These are phyloP conservation scores for Conus ventricosus DNA, from an alignment of 1,140 invertebrate genomes.

Conservation along the genomic window DNA sequence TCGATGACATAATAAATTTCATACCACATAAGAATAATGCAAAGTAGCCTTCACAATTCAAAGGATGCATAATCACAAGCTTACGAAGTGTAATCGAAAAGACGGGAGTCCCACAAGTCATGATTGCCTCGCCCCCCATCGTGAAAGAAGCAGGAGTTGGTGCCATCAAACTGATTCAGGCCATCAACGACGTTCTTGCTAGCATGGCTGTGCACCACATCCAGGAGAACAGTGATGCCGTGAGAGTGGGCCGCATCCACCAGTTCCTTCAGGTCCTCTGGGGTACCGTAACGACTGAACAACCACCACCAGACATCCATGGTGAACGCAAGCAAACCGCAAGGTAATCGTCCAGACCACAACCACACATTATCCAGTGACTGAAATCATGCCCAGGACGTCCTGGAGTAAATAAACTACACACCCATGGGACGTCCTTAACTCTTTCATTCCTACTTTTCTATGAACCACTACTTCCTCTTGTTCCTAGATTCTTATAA, in stretches of 20 bases:
- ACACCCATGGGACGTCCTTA: too few relatives aligned
- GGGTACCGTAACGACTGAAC: constrained; percentile 93
- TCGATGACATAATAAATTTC: too few relatives aligned
- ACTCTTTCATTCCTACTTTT: too few relatives aligned
- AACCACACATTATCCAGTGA: too few relatives aligned
- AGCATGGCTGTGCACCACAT: constrained; percentile 99
- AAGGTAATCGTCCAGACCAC: too few relatives aligned
- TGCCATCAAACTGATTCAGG: constrained; percentile 98
- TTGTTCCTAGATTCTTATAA: too few relatives aligned
- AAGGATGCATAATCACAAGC: constrained; percentile 34
- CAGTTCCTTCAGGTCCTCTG: constrained; percentile 95
- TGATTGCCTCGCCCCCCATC: constrained; percentile 90
- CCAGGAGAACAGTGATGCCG: constrained; percentile 93
- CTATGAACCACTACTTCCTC: too few relatives aligned
- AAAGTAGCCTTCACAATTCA: too few relatives aligned
- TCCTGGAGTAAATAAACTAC: too few relatives aligned
- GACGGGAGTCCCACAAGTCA: constrained; percentile 95
- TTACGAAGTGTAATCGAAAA: constrained; percentile 97
- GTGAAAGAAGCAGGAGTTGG: constrained; percentile 95
- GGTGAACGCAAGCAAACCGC: too few relatives aligned
- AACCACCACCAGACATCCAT: constrained; percentile 4
- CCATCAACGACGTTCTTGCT: constrained; percentile 99
- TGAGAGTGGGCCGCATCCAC: constrained; percentile 92
- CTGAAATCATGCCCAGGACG: too few relatives aligned
- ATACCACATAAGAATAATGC: too few relatives aligned